A percentile compares a stretch with the other conserved stretches of the same genome.
Evolutionary conservation across 2,888 invertebrate genomes (phyloP).

Genomic region (Macrophya annulata): DNA sequence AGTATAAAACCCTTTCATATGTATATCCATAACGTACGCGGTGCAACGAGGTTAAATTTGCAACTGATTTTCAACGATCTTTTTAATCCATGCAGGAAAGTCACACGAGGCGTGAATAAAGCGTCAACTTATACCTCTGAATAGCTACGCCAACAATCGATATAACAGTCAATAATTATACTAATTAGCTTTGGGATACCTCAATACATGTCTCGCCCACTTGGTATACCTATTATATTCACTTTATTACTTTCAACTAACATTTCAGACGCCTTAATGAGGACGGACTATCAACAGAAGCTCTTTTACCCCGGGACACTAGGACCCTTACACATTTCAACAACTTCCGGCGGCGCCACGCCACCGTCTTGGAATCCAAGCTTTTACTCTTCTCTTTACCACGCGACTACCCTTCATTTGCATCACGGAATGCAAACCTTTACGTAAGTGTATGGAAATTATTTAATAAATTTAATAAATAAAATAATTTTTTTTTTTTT

Average conservation of each 20-base stretch:
- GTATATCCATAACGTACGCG: not conserved
- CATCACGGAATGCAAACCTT: conserved; percentile 76
- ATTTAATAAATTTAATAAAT: not conserved
- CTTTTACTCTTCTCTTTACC: conserved; percentile 77
- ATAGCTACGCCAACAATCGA: not conserved
- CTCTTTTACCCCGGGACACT: conserved; percentile 77
- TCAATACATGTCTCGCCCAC: not conserved
- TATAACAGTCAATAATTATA: conserved; percentile 36
- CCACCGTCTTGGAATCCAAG: conserved; percentile 76
- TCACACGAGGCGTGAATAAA: conserved; percentile 38
- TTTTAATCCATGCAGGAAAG: conserved; percentile 17
- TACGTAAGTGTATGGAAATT: conserved; percentile 68
- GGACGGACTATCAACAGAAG: conserved; percentile 74
- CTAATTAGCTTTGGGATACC: conserved; percentile 21
- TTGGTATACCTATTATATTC: not conserved
- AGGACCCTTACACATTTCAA: conserved; percentile 75
- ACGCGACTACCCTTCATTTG: conserved; percentile 74
- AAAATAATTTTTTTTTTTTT: not conserved
- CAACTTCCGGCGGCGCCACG: conserved; percentile 69
- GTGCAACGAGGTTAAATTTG: conserved; percentile 47
- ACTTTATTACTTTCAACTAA: conserved; percentile 27
- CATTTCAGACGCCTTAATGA: conserved; percentile 74
- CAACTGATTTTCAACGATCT: conserved; percentile 37
- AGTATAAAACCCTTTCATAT: not conserved
- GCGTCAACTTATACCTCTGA: not conserved